Conservation (phyloP, 2,113 vertebrate species). For the Rhadina sibilatrix region DNA sequence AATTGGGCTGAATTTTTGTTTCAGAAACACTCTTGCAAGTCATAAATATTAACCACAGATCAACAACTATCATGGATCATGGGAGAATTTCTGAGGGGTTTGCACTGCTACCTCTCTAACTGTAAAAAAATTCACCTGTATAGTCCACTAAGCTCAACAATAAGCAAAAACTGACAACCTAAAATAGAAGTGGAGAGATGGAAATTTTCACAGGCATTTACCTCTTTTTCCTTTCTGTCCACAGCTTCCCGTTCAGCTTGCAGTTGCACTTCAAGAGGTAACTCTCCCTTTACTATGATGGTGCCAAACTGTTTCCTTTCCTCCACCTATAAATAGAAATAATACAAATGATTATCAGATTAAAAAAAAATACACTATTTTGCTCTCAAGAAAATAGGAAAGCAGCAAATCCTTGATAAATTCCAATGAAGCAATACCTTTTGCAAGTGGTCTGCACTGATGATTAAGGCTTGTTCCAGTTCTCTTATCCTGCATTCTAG, state of each 20-base stretch:
- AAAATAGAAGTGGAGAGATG: neutral
- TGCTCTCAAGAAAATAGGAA: neutral
- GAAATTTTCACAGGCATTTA: slow-evolving; percentile 56
- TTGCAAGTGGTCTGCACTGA: slow-evolving; percentile 81
- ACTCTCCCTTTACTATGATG: slow-evolving; percentile 72
- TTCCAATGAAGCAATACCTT: slow-evolving; percentile 74
- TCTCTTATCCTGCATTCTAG: slow-evolving; percentile 87
- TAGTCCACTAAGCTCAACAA: neutral
- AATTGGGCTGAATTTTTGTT: neutral
- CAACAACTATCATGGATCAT: neutral
- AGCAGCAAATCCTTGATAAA: neutral
- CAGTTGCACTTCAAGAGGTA: slow-evolving; percentile 86
- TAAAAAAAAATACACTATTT: neutral
- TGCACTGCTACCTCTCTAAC: neutral
- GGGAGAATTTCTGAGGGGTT: neutral
- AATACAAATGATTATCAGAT: neutral
- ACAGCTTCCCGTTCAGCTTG: slow-evolving; percentile 94
- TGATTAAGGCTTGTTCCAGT: slow-evolving; percentile 89
- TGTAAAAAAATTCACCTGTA: neutral
- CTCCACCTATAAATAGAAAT: slow-evolving; percentile 76
- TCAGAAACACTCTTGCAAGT: neutral
- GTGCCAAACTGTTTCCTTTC: slow-evolving; percentile 81
- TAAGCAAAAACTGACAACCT: neutral
- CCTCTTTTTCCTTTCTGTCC: slow-evolving; percentile 97
- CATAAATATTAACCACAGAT: neutral